A percentile compares a stretch with the other conserved stretches of the same genome.
These are phyloP conservation scores for Channallabes apus DNA, from an alignment of 2,797 vertebrate genomes.

Conservation along the genomic window DNA sequence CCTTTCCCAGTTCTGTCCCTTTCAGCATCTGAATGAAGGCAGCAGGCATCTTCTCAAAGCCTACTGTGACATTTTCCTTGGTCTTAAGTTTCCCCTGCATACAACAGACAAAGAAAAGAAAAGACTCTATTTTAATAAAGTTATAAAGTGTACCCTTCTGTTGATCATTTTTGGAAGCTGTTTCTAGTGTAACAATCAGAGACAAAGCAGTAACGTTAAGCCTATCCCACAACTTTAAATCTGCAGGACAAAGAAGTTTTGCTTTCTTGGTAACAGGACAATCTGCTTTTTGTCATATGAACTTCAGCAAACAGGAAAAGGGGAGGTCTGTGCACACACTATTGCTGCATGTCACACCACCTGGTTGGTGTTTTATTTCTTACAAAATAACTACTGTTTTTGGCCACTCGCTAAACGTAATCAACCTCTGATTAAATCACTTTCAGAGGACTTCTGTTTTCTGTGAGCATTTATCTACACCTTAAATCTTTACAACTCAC, in stretches of 20 bases:
- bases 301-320: neutral
- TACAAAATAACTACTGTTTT: neutral
- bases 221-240: neutral
- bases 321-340: neutral
- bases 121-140: neutral
- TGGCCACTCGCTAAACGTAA: neutral
- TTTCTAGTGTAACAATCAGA: neutral
- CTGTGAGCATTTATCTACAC: neutral
- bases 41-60: slow-evolving; percentile 87
- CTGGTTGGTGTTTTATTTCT: neutral
- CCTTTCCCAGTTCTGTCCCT: slow-evolving; percentile 86
- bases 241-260: neutral
- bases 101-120: slow-evolving; percentile 31
- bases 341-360: neutral
- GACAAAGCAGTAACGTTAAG: neutral
- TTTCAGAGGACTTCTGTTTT: neutral
- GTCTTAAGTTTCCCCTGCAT: slow-evolving; percentile 82
- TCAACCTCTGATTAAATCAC: neutral
- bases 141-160: neutral
- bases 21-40: slow-evolving; percentile 85
- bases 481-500: neutral
- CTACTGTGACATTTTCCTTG: slow-evolving; percentile 77
- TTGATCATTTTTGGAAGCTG: neutral
- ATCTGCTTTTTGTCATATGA: neutral
- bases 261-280: neutral